Conservation (phyloP, 2,888 invertebrate species). For the Cecidostiba fungosa region DNA sequence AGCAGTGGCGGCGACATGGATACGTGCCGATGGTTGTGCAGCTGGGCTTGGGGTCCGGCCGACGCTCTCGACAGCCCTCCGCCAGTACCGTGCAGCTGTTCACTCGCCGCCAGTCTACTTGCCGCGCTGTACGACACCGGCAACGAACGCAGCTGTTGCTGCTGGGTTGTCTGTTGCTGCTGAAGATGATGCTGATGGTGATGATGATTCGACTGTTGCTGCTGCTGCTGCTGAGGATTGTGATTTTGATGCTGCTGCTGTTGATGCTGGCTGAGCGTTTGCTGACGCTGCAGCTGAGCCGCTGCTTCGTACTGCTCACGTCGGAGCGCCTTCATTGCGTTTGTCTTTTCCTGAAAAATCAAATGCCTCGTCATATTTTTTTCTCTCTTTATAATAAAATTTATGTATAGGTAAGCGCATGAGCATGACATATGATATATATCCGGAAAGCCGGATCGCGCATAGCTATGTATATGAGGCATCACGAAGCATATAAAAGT, state of each 20-base stretch:
- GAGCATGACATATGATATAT: background rate
- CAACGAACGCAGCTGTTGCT: conserved; percentile 64
- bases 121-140: conserved; percentile 28
- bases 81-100: conserved; percentile 63
- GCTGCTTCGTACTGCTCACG: conserved; percentile 78
- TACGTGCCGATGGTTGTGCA: conserved; percentile 68
- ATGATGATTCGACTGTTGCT: conserved; percentile 63
- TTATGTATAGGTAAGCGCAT: too few relatives aligned
- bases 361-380: too few relatives aligned
- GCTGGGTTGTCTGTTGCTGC: conserved; percentile 66
- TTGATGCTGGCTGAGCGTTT: conserved; percentile 74
- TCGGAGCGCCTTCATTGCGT: conserved; percentile 86
- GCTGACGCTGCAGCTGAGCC: conserved; percentile 75
- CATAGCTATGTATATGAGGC: background rate
- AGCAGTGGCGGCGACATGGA: conserved; percentile 71
- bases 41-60: conserved; percentile 58
- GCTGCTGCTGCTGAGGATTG: conserved; percentile 77
- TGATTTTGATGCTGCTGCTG: conserved; percentile 76
- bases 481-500: background rate
- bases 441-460: background rate
- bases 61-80: background rate
- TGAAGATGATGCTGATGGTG: conserved; percentile 69
- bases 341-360: conserved; percentile 87
- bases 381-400: too few relatives aligned
- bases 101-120: conserved; percentile 62